phyloP scores from a whole-genome alignment of 2,888 invertebrate species.

The Lasiommata megera region DNA sequence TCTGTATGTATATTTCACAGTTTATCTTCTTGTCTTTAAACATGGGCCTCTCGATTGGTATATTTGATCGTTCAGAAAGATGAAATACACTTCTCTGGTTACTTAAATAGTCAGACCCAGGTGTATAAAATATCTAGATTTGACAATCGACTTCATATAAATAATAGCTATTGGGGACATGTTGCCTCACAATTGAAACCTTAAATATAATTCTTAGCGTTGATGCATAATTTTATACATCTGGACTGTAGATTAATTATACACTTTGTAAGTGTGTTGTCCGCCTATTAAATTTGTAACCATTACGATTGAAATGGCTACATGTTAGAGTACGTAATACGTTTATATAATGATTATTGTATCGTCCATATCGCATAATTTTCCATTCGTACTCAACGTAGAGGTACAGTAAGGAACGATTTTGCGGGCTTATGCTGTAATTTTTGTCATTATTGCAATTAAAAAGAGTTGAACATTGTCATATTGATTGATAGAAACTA shows the following conservation, averaged over 20 bases:
- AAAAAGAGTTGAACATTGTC: too few relatives aligned
- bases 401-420: slow-evolving; percentile 44
- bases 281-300: slow-evolving; percentile 80
- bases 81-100: slow-evolving; percentile 26
- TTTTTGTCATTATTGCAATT: not conserved
- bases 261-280: slow-evolving; percentile 79
- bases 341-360: slow-evolving; percentile 66
- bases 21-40: slow-evolving; percentile 12
- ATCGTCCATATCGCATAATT: slow-evolving; percentile 58
- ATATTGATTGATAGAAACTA: too few relatives aligned
- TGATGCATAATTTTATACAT: slow-evolving; percentile 79
- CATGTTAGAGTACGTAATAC: slow-evolving; percentile 74
- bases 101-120: slow-evolving; percentile 29
- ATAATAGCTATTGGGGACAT: slow-evolving; percentile 37
- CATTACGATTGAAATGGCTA: slow-evolving; percentile 75
- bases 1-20: slow-evolving; percentile 44
- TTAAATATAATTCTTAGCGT: slow-evolving; percentile 62
- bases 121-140: slow-evolving; percentile 27
- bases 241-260: slow-evolving; percentile 78
- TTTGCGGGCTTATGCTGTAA: not conserved
- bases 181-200: slow-evolving; percentile 69
- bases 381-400: slow-evolving; percentile 47
- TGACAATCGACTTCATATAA: not conserved
- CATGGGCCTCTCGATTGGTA: slow-evolving; percentile 27
- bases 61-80: slow-evolving; percentile 24